Conservation (phyloP, 2,797 vertebrate species). For the Scyliorhinus canicula region DNA sequence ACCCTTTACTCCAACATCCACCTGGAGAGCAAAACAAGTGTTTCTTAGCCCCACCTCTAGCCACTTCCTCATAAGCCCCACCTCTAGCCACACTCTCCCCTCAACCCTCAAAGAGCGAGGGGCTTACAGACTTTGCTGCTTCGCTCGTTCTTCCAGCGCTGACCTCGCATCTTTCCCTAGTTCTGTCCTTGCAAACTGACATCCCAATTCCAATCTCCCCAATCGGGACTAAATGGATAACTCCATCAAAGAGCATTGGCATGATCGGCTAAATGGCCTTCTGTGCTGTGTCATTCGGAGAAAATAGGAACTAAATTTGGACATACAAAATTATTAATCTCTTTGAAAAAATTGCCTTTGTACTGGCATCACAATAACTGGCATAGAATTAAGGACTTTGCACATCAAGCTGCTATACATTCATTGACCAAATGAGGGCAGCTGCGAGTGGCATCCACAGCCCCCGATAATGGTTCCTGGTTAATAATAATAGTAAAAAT, state of each 20-base stretch:
- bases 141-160: not conserved
- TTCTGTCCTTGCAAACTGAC: not conserved
- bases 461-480: not conserved
- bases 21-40: not conserved
- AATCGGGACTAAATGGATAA: not conserved
- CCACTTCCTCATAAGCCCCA: not conserved
- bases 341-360: not conserved
- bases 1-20: not conserved
- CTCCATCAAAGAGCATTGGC: not conserved
- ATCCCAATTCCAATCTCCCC: not conserved
- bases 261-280: not conserved
- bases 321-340: not conserved
- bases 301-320: not conserved
- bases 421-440: not conserved
- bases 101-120: not conserved
- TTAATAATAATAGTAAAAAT: no score
- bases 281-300: not conserved
- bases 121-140: not conserved
- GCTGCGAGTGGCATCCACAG: not conserved
- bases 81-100: not conserved
- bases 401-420: not conserved
- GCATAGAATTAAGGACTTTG: not conserved
- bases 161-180: not conserved
- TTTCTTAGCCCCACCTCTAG: not conserved
- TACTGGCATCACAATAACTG: not conserved